Base-by-base conservation (phyloP, 2,797 vertebrate species). In the Neosilurus mollespiculum region DNA sequence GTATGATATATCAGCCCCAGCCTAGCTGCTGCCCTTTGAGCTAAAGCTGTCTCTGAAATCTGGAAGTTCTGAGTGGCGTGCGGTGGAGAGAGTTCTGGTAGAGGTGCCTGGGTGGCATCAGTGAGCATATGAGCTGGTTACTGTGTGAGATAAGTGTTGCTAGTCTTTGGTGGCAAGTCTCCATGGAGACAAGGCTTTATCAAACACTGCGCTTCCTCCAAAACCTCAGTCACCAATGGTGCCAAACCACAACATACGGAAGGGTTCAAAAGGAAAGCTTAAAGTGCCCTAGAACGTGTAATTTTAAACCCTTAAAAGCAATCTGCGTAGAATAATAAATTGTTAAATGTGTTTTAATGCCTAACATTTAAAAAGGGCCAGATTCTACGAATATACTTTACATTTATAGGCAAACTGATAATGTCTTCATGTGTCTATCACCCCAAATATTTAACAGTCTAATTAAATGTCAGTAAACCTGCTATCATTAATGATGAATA, bases 141-240 rank as follows among this genome's bases (percentile, higher is more conserved):
- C 70, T 81, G 37, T 49, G 20, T 88, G 87, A 87, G 86, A 88
- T 88, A 88, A 83, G 82, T 88, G 86, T 84, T 83, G 84, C 49
- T 84, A 80, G 56, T 71, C 9, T 83, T 49, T 81, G 49, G 43
- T 77, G 78, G 54, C 16, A 73, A 72, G 70, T 86, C 70, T 30
- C 87, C 81, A 85, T 86, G 69, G 85, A 81, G 79, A 85, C 72
- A 9, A 10, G 34, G 61, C 66, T 86, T 83, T 86, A 87, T 86
- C 79, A 80, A 86, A 87, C 86, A 84, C 75, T 43, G 62, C 49
- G 58, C 58, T 69, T 78, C 56, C 83, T 72, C 53, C 26, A 7
- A 73, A 58, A 20, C 24, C 58, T 24, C 54, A 71, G 54, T 26
- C 59, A 72, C 62, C 56, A 71, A 73, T 37, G 79, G 75, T 69